Evolutionary conservation across 35 echinoderm and acorn worm species (phyloP).

Genomic region (Apostichopus japonicus): DNA sequence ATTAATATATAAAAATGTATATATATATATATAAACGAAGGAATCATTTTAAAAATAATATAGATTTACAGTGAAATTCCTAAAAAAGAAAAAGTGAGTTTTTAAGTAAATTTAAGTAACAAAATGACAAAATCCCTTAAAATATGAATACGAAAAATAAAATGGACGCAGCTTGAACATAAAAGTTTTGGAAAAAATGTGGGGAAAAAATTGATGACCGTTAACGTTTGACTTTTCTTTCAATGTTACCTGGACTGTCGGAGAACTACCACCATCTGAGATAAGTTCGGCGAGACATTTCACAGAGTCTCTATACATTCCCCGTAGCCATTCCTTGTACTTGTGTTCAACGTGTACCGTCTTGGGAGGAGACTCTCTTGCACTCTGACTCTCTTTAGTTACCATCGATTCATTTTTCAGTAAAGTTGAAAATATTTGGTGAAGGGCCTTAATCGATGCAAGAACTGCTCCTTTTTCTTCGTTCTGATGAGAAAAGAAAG

Average conservation of each 20-base stretch:
- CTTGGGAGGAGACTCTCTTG: background rate
- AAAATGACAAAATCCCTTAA: no score
- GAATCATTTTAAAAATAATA: no score
- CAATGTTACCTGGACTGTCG: background rate
- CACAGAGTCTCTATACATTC: slow-evolving; percentile 28
- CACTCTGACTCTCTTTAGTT: background rate
- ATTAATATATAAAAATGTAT: no score
- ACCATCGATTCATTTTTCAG: slow-evolving; percentile 17
- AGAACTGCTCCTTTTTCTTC: slow-evolving; percentile 35
- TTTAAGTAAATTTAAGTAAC: no score
- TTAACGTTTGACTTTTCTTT: background rate
- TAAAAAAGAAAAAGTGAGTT: no score
- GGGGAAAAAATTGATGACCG: background rate
- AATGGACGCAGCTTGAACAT: no score
- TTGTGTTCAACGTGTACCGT: background rate
- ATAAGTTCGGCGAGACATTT: slow-evolving; percentile 17
- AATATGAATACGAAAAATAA: no score
- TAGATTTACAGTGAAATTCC: no score
- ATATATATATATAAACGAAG: no score
- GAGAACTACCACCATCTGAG: background rate
- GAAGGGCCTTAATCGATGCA: slow-evolving; percentile 25
- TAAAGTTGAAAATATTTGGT: slow-evolving; percentile 43
- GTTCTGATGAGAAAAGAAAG: background rate
- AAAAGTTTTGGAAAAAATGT: background rate
- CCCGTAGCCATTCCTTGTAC: slow-evolving; percentile 28